phyloP scores from a whole-genome alignment of 2,888 invertebrate species.

The Atethmia centrago region DNA sequence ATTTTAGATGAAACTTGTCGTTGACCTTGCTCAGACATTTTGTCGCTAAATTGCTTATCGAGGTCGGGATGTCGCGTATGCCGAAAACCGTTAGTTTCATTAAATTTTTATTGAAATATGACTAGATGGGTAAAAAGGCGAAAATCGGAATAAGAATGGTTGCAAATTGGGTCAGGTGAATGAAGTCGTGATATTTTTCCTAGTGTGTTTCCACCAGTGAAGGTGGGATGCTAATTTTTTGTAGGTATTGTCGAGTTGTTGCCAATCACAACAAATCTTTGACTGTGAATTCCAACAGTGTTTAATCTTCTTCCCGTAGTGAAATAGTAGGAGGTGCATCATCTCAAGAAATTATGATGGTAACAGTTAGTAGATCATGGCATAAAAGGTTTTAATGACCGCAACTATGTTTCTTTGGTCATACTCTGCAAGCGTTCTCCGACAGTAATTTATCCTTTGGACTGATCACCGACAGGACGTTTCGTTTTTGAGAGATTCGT shows the following conservation, averaged over 20 bases:
- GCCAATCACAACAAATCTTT: conserved; percentile 28
- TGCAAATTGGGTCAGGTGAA: background rate
- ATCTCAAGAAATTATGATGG: background rate
- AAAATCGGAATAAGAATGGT: background rate
- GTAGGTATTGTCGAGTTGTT: background rate
- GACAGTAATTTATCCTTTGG: too few relatives aligned
- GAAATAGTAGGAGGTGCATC: background rate
- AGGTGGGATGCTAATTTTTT: conserved; percentile 7
- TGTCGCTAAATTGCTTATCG: conserved; percentile 44
- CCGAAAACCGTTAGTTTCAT: conserved; percentile 11
- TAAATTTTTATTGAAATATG: background rate
- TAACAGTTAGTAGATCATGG: background rate
- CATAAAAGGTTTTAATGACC: background rate
- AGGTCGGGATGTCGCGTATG: conserved; percentile 28
- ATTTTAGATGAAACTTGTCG: conserved; percentile 43
- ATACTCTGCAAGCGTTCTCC: too few relatives aligned
- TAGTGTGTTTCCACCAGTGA: background rate
- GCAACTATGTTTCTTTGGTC: background rate
- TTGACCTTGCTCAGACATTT: conserved; percentile 58
- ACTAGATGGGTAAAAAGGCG: background rate
- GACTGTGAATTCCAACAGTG: background rate
- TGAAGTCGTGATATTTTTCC: background rate
- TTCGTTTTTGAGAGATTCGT: too few relatives aligned
- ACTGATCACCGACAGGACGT: too few relatives aligned
- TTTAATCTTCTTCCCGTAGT: conserved; percentile 9